A percentile compares a stretch with the other conserved stretches of the same genome.
Evolutionary conservation across 2,888 invertebrate genomes (phyloP).

Genomic region (Cephus pulcher): DNA sequence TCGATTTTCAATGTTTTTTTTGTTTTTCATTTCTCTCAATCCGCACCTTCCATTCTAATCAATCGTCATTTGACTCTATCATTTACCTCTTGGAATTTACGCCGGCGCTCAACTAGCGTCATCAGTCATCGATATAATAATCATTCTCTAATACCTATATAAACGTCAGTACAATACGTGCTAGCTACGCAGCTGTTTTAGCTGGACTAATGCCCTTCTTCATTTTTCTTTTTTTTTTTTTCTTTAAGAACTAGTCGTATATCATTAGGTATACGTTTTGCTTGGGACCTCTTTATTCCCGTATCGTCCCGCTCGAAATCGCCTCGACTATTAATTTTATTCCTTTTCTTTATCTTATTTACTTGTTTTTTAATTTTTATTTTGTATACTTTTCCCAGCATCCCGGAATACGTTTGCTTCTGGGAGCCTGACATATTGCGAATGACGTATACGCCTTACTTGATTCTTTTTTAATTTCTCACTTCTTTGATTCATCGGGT

Average conservation of each 20-base stretch:
- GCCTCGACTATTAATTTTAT: too few relatives aligned
- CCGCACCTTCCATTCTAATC: not conserved
- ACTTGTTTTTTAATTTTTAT: too few relatives aligned
- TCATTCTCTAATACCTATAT: slow-evolving; percentile 1
- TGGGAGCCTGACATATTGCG: too few relatives aligned
- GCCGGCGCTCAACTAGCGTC: not conserved
- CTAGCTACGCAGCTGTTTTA: slow-evolving; percentile 1
- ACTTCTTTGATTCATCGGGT: not conserved
- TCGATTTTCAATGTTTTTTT: not conserved
- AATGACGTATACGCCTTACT: too few relatives aligned
- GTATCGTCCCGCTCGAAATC: not conserved
- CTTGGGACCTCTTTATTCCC: not conserved
- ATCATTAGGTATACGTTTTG: not conserved
- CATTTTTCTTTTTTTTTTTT: not conserved
- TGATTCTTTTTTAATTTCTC: not conserved
- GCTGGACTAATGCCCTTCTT: slow-evolving; percentile 4
- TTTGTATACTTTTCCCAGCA: too few relatives aligned
- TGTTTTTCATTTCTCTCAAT: not conserved
- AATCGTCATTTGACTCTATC: too few relatives aligned
- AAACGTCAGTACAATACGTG: slow-evolving; percentile 7
- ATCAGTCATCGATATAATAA: slow-evolving; percentile 7
- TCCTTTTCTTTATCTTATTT: too few relatives aligned
- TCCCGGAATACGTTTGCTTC: too few relatives aligned
- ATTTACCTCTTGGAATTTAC: not conserved
- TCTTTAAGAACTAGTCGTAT: not conserved